phyloP scores from a whole-genome alignment of 2,797 vertebrate genomes.

The Urocyon cinereoargenteus region DNA sequence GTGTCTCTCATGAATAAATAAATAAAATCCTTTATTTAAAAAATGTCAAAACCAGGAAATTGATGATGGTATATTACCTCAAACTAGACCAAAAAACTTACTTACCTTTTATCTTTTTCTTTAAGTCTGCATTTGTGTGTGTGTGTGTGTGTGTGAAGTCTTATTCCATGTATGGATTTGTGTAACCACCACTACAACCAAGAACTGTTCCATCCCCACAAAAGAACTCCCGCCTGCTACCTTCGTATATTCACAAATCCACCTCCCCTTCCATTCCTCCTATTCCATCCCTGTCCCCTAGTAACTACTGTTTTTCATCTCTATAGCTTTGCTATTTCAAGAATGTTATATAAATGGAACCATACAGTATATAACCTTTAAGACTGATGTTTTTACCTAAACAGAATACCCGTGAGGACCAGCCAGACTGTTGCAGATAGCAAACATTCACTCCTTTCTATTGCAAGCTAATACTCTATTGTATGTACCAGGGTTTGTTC shows the following conservation, averaged over 20 bases:
- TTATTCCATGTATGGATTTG: background rate
- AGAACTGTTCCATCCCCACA: background rate
- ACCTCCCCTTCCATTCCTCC: background rate
- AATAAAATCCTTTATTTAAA: background rate
- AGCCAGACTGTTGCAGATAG: background rate
- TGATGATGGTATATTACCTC: background rate
- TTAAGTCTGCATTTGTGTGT: background rate
- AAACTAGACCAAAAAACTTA: background rate
- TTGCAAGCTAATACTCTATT: background rate
- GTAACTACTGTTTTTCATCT: background rate
- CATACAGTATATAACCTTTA: background rate
- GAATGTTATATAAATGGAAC: slow-evolving; percentile 4
- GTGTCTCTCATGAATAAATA: no score
- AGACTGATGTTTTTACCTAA: background rate
- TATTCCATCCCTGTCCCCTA: background rate
- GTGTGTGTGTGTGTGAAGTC: background rate
- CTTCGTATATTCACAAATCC: background rate
- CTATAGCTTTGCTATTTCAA: background rate
- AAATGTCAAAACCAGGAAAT: slow-evolving; percentile 31
- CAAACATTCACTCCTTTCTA: slow-evolving; percentile 1
- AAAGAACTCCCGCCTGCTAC: background rate
- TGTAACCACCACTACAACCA: background rate
- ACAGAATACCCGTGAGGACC: background rate
- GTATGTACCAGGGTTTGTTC: background rate
- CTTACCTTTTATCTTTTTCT: background rate